A percentile compares a stretch with the other conserved stretches of the same genome.
phyloP scores from a whole-genome alignment of 2,888 invertebrate genomes.

The Andrena marginata region DNA sequence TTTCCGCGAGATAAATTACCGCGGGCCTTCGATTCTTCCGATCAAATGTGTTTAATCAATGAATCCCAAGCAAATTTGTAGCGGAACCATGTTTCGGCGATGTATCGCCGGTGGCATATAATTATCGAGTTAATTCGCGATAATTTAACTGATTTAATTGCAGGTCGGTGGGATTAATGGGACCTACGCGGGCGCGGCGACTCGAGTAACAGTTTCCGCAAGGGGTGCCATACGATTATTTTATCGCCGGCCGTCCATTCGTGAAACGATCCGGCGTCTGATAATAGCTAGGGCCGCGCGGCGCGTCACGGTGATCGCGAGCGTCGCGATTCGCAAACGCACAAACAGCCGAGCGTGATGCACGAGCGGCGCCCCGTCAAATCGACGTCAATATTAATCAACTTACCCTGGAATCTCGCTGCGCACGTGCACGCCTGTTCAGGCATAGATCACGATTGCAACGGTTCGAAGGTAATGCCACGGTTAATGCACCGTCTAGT shows the following conservation, averaged over 20 bases:
- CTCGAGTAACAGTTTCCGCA: constrained; percentile 34
- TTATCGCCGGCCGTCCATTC: not conserved
- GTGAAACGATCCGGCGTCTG: constrained; percentile 36
- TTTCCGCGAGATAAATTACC: constrained; percentile 1
- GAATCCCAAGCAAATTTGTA: constrained; percentile 41
- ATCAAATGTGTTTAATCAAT: constrained; percentile 26
- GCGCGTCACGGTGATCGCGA: constrained; percentile 15
- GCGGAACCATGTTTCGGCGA: constrained; percentile 24
- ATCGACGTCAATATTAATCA: constrained; percentile 62
- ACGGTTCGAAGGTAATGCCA: constrained; percentile 52
- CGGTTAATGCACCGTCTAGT: constrained; percentile 52
- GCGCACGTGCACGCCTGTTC: constrained; percentile 24
- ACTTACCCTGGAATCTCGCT: constrained; percentile 50
- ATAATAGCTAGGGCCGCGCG: constrained; percentile 26
- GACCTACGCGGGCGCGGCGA: constrained; percentile 1
- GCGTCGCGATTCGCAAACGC: constrained; percentile 33
- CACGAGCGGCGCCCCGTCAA: constrained; percentile 18
- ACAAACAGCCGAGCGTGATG: constrained; percentile 8
- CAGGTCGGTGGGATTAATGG: constrained; percentile 40
- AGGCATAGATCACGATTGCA: constrained; percentile 58
- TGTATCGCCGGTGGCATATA: constrained; percentile 37
- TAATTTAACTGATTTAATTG: constrained; percentile 56
- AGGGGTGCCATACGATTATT: constrained; percentile 32
- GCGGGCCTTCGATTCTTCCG: constrained; percentile 7
- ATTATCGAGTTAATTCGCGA: constrained; percentile 49